A percentile compares a stretch with the other conserved stretches of the same genome.
Conservation (phyloP, 2,797 vertebrate genomes). For the Danio jaintianensis region DNA sequence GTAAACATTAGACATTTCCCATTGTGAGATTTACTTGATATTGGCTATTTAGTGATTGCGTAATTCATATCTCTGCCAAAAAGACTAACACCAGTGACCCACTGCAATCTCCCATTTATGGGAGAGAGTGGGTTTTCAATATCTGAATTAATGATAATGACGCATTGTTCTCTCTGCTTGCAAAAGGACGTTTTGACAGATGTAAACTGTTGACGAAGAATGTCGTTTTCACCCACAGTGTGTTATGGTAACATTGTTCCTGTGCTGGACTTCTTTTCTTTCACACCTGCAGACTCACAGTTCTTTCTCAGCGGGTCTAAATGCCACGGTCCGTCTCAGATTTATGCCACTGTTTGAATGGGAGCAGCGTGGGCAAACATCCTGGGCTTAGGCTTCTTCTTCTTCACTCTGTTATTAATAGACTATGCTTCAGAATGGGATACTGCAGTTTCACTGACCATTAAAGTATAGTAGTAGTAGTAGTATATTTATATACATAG, state of each 20-base stretch:
- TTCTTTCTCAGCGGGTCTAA: slow-evolving; percentile 71
- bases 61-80: not conserved
- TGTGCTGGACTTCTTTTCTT: slow-evolving; percentile 67
- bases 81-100: not conserved
- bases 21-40: not conserved
- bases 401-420: slow-evolving; percentile 19
- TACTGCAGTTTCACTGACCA: not conserved
- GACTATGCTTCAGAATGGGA: no score
- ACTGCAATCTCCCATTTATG: not conserved
- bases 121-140: slow-evolving; percentile 24
- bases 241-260: slow-evolving; percentile 70
- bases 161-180: slow-evolving; percentile 43
- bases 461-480: no score
- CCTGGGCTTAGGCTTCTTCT: slow-evolving; percentile 15
- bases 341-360: slow-evolving; percentile 38
- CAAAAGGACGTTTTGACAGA: slow-evolving; percentile 43
- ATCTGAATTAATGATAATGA: slow-evolving; percentile 38
- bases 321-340: slow-evolving; percentile 57
- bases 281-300: slow-evolving; percentile 73
- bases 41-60: slow-evolving; percentile 2
- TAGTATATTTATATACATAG: no score
- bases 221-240: slow-evolving; percentile 71
- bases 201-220: slow-evolving; percentile 61
- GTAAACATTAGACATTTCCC: slow-evolving; percentile 2
- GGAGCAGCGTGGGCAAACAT: slow-evolving; percentile 45